phyloP scores from a whole-genome alignment of 1,140 invertebrate species.

The Bombus waltoni region DNA sequence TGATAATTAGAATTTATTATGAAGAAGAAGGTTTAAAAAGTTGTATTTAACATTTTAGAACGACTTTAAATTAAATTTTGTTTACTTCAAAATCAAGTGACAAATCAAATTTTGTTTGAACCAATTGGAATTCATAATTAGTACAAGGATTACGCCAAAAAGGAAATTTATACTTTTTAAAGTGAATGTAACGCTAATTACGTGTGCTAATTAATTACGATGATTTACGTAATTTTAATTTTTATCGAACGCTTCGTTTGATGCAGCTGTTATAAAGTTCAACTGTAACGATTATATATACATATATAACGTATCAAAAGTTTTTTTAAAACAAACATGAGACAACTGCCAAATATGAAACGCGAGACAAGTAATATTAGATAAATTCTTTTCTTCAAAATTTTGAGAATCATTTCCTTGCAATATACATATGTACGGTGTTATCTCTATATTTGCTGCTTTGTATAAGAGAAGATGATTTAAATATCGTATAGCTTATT shows the following conservation, averaged over 20 bases:
- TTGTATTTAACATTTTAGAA: not conserved
- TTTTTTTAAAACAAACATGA: no score
- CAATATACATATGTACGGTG: no score
- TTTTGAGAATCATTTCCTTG: not conserved
- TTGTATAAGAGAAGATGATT: no score
- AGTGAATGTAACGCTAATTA: no score
- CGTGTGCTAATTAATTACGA: not conserved
- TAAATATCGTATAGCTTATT: no score
- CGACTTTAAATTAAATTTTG: not conserved
- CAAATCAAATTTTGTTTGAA: not conserved
- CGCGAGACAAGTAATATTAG: no score
- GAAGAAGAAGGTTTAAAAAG: not conserved
- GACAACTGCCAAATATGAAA: no score
- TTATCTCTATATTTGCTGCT: no score
- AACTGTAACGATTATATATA: no score
- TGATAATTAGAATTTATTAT: not conserved
- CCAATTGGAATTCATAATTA: not conserved
- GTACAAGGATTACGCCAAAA: not conserved
- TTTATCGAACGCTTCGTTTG: no score
- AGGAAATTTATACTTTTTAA: conserved; percentile 12
- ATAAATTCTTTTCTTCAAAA: not conserved
- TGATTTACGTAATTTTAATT: not conserved
- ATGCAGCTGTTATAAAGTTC: no score
- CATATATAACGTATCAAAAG: no score
- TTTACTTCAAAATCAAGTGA: not conserved